phyloP scores from a whole-genome alignment of 37 sponge, comb jelly and placozoan species.

The Bolinopsis microptera region DNA sequence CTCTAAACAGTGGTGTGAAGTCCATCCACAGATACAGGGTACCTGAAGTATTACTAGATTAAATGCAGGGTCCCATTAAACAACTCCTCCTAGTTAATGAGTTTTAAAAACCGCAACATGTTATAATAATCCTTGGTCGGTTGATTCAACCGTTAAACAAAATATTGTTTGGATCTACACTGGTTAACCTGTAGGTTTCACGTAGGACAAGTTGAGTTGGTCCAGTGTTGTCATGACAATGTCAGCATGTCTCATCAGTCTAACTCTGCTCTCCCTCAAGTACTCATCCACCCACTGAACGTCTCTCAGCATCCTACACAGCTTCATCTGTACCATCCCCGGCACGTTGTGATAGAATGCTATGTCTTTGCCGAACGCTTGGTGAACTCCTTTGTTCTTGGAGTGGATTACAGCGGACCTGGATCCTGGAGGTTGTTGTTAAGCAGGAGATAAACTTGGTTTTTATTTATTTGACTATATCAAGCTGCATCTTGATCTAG shows the following conservation, averaged over 20 bases:
- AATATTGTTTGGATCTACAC: no score
- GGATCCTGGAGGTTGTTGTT: not conserved
- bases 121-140: no score
- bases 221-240: constrained; percentile 11
- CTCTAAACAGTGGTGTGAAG: not conserved
- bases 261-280: not conserved
- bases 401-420: not conserved
- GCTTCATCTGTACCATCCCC: not conserved
- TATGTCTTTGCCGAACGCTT: not conserved
- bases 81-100: no score
- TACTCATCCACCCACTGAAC: constrained; percentile 9
- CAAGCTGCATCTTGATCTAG: no score
- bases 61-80: no score
- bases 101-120: no score
- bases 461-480: no score
- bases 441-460: no score
- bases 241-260: not conserved
- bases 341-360: constrained; percentile 46
- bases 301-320: constrained; percentile 19
- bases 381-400: not conserved
- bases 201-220: not conserved
- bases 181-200: not conserved
- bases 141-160: no score
- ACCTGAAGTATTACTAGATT: constrained; percentile 13
- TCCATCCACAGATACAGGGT: constrained; percentile 37